Conservation (phyloP, 2,797 vertebrate species). For the Gymnopithys bicolor region DNA sequence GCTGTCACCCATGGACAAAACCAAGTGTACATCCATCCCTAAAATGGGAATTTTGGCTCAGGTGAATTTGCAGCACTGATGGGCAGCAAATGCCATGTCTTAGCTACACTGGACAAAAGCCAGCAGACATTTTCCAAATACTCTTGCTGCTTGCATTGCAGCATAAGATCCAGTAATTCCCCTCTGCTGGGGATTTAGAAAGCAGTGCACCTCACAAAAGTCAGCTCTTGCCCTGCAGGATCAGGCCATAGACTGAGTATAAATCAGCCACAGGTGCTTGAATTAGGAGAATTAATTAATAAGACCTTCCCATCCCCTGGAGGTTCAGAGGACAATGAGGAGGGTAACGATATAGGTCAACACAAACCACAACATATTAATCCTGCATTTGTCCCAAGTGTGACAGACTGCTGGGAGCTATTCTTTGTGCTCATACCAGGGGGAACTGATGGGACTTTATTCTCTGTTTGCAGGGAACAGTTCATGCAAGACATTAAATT, state of each 20-base stretch:
- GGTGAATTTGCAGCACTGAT: neutral
- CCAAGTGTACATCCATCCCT: neutral
- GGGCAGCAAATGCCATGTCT: neutral
- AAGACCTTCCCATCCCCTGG: slow-evolving; percentile 39
- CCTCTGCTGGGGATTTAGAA: neutral
- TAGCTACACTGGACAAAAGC: neutral
- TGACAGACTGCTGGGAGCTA: slow-evolving; percentile 8
- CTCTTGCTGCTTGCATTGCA: neutral
- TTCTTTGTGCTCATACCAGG: slow-evolving; percentile 28
- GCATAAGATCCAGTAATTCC: neutral
- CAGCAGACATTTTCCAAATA: neutral
- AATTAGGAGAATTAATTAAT: slow-evolving; percentile 40
- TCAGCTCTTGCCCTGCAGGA: neutral
- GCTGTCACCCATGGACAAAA: neutral
- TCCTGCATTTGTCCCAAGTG: slow-evolving; percentile 13
- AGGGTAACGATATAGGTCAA: neutral
- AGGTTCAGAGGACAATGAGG: slow-evolving; percentile 28
- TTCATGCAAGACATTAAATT: slow-evolving; percentile 20
- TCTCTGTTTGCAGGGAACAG: neutral
- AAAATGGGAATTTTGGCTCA: neutral
- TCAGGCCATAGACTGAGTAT: neutral
- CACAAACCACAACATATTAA: slow-evolving; percentile 13
- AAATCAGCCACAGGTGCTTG: slow-evolving; percentile 60
- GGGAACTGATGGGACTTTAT: neutral
- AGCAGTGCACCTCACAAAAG: neutral